A percentile compares a stretch with the other conserved stretches of the same genome.
These are phyloP conservation scores for Ganaspis brasiliensis DNA, from an alignment of 2,888 invertebrate species.

Conservation along the genomic window DNA sequence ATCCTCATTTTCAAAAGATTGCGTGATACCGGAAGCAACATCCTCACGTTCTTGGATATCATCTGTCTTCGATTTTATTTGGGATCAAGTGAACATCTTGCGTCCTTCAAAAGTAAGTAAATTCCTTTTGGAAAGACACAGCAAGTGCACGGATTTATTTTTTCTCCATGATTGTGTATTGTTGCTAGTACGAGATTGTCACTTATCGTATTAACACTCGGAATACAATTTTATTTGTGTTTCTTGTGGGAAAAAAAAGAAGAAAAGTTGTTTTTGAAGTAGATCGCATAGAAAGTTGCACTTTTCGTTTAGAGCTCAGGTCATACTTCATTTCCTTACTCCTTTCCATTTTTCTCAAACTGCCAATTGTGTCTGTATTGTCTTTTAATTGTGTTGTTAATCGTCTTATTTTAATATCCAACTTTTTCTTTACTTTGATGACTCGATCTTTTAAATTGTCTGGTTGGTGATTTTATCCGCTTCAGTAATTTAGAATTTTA, in stretches of 20 bases:
- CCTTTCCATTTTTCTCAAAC: neutral
- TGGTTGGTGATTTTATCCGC: too few species aligned
- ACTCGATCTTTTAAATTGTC: too few species aligned
- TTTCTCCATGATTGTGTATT: conserved; percentile 33
- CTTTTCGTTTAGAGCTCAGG: neutral
- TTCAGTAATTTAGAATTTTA: too few species aligned
- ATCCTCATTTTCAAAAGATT: conserved; percentile 76
- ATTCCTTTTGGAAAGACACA: conserved; percentile 21
- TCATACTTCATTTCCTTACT: conserved; percentile 1
- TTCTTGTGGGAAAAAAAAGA: neutral
- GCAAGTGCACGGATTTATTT: conserved; percentile 2
- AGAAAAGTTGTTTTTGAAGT: neutral
- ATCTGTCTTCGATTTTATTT: conserved; percentile 79
- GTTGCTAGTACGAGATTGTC: conserved; percentile 1
- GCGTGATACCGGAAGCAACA: conserved; percentile 77
- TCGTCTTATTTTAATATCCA: neutral
- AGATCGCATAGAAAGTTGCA: conserved; percentile 23
- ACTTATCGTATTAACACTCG: neutral
- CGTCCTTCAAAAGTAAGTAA: conserved; percentile 78
- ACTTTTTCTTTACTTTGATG: neutral
- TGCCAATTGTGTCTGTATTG: neutral
- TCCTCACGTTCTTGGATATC: conserved; percentile 79
- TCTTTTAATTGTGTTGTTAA: neutral
- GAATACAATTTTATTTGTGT: neutral
- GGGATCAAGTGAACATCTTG: conserved; percentile 80